phyloP scores from a whole-genome alignment of 2,888 invertebrate species.

The Parascotia fuliginaria region DNA sequence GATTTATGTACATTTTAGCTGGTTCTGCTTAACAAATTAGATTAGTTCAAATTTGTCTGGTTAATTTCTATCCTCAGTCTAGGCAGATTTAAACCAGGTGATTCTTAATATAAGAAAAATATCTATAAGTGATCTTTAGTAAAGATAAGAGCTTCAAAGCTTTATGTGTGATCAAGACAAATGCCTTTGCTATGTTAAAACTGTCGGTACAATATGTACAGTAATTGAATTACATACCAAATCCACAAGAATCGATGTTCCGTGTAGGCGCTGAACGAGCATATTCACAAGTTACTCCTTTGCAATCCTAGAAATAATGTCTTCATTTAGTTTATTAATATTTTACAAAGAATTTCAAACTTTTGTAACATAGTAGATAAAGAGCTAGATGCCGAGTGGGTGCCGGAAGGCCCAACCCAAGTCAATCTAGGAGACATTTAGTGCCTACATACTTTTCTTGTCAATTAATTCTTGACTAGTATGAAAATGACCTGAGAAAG shows the following conservation, averaged over 20 bases:
- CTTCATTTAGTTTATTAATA: too few relatives aligned
- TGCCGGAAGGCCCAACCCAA: background rate
- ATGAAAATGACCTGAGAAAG: constrained; percentile 2
- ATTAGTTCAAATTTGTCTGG: too few relatives aligned
- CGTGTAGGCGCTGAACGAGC: constrained; percentile 89
- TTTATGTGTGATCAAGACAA: too few relatives aligned
- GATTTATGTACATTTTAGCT: too few relatives aligned
- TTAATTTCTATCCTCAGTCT: too few relatives aligned
- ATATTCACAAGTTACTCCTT: constrained; percentile 86
- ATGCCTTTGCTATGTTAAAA: background rate
- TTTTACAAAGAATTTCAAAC: background rate
- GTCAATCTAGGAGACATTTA: background rate
- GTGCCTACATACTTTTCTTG: background rate
- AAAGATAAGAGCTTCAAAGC: too few relatives aligned
- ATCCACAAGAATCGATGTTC: constrained; percentile 87
- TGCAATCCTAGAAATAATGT: constrained; percentile 76
- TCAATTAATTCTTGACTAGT: background rate
- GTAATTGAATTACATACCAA: constrained; percentile 78
- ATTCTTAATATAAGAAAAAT: too few relatives aligned
- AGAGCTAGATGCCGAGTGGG: background rate
- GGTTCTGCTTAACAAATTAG: too few relatives aligned
- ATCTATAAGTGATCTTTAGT: too few relatives aligned
- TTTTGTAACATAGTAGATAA: background rate
- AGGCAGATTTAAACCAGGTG: too few relatives aligned
- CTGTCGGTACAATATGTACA: background rate